Evolutionary conservation across 1,140 invertebrate genomes (phyloP).

Genomic region (Rhagoletis pomonella): DNA sequence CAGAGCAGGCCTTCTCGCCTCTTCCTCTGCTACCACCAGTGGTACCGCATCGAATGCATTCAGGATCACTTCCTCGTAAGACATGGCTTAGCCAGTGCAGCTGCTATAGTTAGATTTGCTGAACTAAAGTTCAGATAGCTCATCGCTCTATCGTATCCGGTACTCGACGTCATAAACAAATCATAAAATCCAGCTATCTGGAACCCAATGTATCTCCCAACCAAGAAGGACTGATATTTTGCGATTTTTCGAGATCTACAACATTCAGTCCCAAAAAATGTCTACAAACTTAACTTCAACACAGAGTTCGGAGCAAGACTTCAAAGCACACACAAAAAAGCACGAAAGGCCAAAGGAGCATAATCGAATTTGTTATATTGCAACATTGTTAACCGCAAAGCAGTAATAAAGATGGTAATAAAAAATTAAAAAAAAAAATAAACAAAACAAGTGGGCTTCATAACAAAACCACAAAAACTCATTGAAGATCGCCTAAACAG

Average conservation of each 20-base stretch:
- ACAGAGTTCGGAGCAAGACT: background rate
- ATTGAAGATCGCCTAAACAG: conserved; percentile 40
- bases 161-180: too few species aligned
- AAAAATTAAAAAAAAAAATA: background rate
- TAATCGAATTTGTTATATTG: conserved; percentile 51
- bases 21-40: too few species aligned
- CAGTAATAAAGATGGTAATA: conserved; percentile 35
- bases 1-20: too few species aligned
- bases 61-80: too few species aligned
- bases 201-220: too few species aligned
- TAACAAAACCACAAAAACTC: conserved; percentile 46
- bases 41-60: too few species aligned
- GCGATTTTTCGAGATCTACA: background rate
- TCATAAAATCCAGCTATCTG: too few species aligned
- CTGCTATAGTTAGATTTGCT: too few species aligned
- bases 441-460: conserved; percentile 21
- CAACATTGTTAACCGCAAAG: conserved; percentile 21
- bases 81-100: too few species aligned
- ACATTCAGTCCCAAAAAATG: background rate
- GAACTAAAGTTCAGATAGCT: too few species aligned
- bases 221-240: too few species aligned
- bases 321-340: background rate
- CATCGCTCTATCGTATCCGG: too few species aligned
- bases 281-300: background rate
- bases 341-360: background rate